These are phyloP conservation scores for Eubasilissa regina DNA, from an alignment of 1,140 invertebrate species.

Conservation along the genomic window DNA sequence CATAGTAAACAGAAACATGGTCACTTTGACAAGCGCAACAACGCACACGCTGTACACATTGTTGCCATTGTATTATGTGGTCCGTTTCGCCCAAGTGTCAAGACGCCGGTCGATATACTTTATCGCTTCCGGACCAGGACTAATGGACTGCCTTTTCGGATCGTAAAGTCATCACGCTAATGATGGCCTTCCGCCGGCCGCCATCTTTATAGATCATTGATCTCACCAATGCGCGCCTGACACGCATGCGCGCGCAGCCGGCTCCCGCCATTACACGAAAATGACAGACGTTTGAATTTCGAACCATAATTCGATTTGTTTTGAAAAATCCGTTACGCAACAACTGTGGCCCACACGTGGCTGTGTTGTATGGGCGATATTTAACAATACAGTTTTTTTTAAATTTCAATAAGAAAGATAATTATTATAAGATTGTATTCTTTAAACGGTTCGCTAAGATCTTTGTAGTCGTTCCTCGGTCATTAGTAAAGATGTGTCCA, in stretches of 20 bases:
- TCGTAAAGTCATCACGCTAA: constrained; percentile 28
- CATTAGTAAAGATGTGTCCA: no score
- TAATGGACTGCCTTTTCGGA: constrained; percentile 19
- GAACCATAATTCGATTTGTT: constrained; percentile 8
- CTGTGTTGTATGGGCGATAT: no score
- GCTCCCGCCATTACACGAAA: constrained; percentile 17
- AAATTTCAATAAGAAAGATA: no score
- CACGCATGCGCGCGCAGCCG: constrained; percentile 47
- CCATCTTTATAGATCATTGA: constrained; percentile 35
- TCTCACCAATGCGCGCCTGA: constrained; percentile 17
- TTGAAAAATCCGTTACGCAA: no score
- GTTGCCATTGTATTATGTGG: not conserved
- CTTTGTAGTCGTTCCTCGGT: no score
- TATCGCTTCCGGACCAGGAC: constrained; percentile 4
- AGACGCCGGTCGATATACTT: not conserved
- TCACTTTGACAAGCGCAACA: no score
- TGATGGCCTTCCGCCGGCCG: constrained; percentile 20
- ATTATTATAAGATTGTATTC: no score
- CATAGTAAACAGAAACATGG: no score
- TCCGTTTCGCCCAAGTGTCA: not conserved
- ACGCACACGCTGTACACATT: no score
- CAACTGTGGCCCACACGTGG: no score
- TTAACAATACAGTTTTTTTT: no score
- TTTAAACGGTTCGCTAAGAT: no score
- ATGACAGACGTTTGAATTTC: constrained; percentile 11